A percentile compares a stretch with the other conserved stretches of the same genome.
phyloP scores from a whole-genome alignment of 2,888 invertebrate species.

The Odontocerum albicorne region DNA sequence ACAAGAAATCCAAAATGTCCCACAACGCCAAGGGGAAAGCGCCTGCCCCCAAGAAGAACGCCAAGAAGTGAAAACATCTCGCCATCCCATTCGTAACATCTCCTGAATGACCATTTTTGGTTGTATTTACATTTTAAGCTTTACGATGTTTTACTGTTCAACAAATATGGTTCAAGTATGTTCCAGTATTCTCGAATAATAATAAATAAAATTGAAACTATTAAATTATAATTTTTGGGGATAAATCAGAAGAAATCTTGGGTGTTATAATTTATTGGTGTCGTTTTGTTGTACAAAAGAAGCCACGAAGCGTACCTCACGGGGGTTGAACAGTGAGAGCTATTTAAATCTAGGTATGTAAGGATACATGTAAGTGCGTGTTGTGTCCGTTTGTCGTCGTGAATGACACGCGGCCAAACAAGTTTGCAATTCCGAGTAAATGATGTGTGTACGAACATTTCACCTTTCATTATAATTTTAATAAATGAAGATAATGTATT shows the following conservation, averaged over 20 bases:
- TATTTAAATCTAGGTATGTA: slow-evolving; percentile 33
- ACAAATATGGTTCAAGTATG: background rate
- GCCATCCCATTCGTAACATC: slow-evolving; percentile 13
- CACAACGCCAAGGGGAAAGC: slow-evolving; percentile 71
- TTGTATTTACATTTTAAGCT: slow-evolving; percentile 36
- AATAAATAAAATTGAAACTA: background rate
- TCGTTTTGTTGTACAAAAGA: background rate
- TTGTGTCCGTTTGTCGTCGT: slow-evolving; percentile 14
- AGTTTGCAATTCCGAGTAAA: slow-evolving; percentile 24
- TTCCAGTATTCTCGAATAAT: slow-evolving; percentile 4
- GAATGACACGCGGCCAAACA: slow-evolving; percentile 14
- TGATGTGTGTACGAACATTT: slow-evolving; percentile 28
- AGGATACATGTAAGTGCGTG: slow-evolving; percentile 14
- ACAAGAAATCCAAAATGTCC: slow-evolving; percentile 75
- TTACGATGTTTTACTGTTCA: slow-evolving; percentile 33
- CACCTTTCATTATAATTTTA: slow-evolving; percentile 21
- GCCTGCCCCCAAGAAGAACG: slow-evolving; percentile 70
- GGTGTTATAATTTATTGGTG: slow-evolving; percentile 1
- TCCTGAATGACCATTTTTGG: slow-evolving; percentile 22
- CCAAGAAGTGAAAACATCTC: slow-evolving; percentile 49
- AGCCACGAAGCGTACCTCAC: background rate
- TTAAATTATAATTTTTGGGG: background rate
- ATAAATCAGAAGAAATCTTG: background rate
- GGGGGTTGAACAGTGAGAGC: slow-evolving; percentile 31
- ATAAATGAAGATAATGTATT: slow-evolving; percentile 18